Base-by-base conservation (phyloP, 1,140 invertebrate species). In the Sesamia nonagrioides region DNA sequence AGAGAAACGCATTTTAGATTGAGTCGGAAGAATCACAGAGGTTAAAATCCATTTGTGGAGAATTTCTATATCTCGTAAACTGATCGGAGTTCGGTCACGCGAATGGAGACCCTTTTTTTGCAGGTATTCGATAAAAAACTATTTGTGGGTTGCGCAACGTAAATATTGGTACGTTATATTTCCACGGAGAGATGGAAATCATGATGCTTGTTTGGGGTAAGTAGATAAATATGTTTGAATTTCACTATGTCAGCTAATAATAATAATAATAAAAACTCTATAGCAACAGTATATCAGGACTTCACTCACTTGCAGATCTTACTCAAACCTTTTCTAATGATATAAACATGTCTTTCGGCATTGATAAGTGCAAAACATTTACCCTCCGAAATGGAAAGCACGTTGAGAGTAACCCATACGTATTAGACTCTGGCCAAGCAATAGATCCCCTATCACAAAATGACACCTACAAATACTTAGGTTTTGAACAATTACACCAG, bases 1-100 rank as follows among this genome's bases (percentile, higher is more conserved):
- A 73, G 42, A 61, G 69, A 81, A 82, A 76, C 61, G 72, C 66
- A 77, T 66, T 76, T 40, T 78, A 76, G 61, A 78, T 82, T 63
- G 69, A 79, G 17, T 9, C 48, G 45, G 27, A 76, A 58, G 35
- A 56, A 73, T 73, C 56, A 73, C 66, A 52, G 66, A 69, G 48
- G 66, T 52, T 69, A 15, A 69, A 69, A 69, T 69, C 66, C 40
- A 60, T 60, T 74, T 45, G 40, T 27, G 33, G 9, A 52, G 35
- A 35, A 52, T 52, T 33, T 52, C n/a, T 63, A 33, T n/a, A 63
- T 63, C 60, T 61, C 27, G n/a, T 37, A 63, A 63, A 63, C 13
- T 17, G 60, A 63, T 63, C 35, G 37, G 60, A n/a, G 60, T 63
- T 6, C 35, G 27, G 35, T 63, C n/a, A 63, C 15, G 60, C 60